Evolutionary conservation across 2,888 invertebrate genomes (phyloP).

Genomic region (Bellardia bayeri): DNA sequence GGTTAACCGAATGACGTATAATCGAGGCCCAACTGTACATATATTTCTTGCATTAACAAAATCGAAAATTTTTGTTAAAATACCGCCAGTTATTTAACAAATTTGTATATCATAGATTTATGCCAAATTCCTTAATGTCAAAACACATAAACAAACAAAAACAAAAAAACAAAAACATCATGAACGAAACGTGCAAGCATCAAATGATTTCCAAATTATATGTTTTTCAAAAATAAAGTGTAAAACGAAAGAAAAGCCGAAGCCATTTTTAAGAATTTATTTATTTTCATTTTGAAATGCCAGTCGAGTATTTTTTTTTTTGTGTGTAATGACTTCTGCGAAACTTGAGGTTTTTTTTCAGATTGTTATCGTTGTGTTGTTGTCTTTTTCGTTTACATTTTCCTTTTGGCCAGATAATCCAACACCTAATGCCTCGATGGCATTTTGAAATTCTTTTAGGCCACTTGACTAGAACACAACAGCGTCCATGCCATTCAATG

Average conservation of each 20-base stretch:
- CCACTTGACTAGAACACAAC: slow-evolving; percentile 57
- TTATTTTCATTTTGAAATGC: slow-evolving; percentile 36
- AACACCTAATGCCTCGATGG: slow-evolving; percentile 70
- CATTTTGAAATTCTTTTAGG: slow-evolving; percentile 58
- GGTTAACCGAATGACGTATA: too few relatives aligned
- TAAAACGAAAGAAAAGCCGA: slow-evolving; percentile 5
- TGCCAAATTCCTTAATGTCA: slow-evolving; percentile 62
- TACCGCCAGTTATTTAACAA: slow-evolving; percentile 6
- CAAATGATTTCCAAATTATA: slow-evolving; percentile 36
- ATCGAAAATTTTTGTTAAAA: slow-evolving; percentile 20
- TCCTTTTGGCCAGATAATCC: slow-evolving; percentile 62
- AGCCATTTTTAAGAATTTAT: slow-evolving; percentile 11
- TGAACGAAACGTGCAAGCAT: slow-evolving; percentile 21
- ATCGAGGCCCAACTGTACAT: not conserved
- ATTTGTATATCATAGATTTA: slow-evolving; percentile 43
- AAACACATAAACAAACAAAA: not conserved
- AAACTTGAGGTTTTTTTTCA: slow-evolving; percentile 31
- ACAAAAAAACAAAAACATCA: not conserved
- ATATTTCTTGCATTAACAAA: not conserved
- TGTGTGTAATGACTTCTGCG: slow-evolving; percentile 59
- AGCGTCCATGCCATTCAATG: slow-evolving; percentile 45
- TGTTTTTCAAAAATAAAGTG: slow-evolving; percentile 20
- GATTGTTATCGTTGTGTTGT: slow-evolving; percentile 17
- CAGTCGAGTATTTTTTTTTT: not conserved
- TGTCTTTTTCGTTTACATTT: slow-evolving; percentile 22